Percentiles rank a stretch among this genome's conserved stretches.
Conservation (phyloP, 92 coral and sea anemone genomes). For the Zoanthus sociatus region DNA sequence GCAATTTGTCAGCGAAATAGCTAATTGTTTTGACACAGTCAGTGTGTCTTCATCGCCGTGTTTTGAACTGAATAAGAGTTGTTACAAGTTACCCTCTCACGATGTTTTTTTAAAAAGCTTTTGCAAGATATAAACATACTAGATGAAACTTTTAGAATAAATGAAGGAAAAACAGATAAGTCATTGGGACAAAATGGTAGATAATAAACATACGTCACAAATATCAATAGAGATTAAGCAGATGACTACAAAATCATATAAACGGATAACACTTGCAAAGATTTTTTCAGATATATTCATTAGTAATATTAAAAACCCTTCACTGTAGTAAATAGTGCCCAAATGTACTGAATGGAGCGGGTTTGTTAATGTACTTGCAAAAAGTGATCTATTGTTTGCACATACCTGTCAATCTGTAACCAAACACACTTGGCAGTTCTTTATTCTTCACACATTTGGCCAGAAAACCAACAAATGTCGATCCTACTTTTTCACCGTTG, state of each 20-base stretch:
- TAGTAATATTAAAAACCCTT: background rate
- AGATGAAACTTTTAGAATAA: background rate
- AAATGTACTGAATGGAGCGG: background rate
- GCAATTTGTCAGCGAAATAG: background rate
- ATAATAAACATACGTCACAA: no score
- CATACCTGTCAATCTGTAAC: constrained; percentile 33
- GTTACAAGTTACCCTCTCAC: no score
- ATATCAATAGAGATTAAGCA: no score
- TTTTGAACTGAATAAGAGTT: background rate
- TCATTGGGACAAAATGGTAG: no score
- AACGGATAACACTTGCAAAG: background rate
- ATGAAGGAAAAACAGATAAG: background rate
- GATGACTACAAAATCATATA: background rate
- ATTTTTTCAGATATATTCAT: no score
- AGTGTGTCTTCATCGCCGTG: background rate
- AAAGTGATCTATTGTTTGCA: background rate
- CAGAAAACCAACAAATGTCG: constrained; percentile 37
- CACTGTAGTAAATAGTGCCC: background rate
- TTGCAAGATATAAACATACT: background rate
- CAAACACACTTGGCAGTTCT: constrained; percentile 8
- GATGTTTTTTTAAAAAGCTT: no score
- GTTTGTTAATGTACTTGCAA: background rate
- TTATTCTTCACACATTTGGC: constrained; percentile 17
- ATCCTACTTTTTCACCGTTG: background rate
- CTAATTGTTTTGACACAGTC: background rate